Evolutionary conservation across 30 jellyfish, hydroid and myxozoan genomes (phyloP).

Genomic region (Nemopilema nomurai): DNA sequence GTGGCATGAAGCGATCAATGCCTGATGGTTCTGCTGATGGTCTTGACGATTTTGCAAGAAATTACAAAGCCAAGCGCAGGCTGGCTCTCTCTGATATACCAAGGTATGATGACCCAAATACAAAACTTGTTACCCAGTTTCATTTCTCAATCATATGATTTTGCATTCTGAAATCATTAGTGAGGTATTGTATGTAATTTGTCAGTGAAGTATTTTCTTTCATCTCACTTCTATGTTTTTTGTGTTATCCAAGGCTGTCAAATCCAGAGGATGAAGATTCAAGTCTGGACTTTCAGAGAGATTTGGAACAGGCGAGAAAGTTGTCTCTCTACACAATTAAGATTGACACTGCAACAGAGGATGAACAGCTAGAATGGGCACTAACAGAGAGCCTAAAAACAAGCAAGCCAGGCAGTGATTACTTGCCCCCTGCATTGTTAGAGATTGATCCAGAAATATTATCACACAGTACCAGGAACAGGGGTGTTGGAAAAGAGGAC

Average conservation of each 20-base stretch:
- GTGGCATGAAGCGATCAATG: conserved; percentile 40
- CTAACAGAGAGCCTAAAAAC: conserved; percentile 50
- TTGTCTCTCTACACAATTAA: conserved; percentile 11
- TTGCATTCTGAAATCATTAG: too few species aligned
- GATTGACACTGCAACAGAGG: conserved; percentile 53
- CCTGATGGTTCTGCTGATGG: conserved; percentile 51
- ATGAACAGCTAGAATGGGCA: conserved; percentile 69
- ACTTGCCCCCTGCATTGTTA: conserved; percentile 17
- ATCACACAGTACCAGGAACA: background rate
- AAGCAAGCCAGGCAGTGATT: conserved; percentile 3
- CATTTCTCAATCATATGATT: background rate
- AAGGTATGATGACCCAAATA: background rate
- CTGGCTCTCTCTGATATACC: conserved; percentile 42
- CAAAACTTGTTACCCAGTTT: background rate
- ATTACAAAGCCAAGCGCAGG: conserved; percentile 46
- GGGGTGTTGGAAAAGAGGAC: background rate
- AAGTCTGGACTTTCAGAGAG: conserved; percentile 32
- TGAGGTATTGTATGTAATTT: too few species aligned
- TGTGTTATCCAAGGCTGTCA: conserved; percentile 13
- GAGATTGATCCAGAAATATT: conserved; percentile 8
- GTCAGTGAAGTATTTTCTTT: too few species aligned
- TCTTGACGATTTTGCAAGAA: conserved; percentile 29
- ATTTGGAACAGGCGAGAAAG: conserved; percentile 30
- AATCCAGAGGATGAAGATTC: conserved; percentile 33
- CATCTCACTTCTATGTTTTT: too few species aligned